Evolutionary conservation across 2,113 vertebrate genomes (phyloP).

Genomic region (Hemichromis elongatus): DNA sequence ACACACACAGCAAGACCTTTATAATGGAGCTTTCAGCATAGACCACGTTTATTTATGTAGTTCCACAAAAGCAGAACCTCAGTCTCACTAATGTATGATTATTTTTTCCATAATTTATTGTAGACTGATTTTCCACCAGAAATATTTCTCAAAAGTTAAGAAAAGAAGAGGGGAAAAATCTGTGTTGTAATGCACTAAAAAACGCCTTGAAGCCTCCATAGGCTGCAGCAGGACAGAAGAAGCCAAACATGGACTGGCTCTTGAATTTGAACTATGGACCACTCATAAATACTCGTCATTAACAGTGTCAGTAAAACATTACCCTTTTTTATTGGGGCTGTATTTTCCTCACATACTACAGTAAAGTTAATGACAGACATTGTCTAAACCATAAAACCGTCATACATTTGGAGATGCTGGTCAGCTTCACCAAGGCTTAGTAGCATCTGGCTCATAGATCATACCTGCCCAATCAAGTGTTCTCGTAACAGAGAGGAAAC

Average conservation of each 20-base stretch:
- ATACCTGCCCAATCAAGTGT: constrained; percentile 15
- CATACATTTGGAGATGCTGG: constrained; percentile 68
- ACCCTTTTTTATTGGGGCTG: constrained; percentile 70
- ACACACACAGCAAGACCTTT: background rate
- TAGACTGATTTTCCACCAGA: background rate
- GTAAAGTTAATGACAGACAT: constrained; percentile 76
- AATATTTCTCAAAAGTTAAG: background rate
- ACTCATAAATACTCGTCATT: constrained; percentile 70
- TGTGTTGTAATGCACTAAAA: background rate
- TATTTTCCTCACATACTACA: constrained; percentile 67
- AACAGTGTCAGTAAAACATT: constrained; percentile 72
- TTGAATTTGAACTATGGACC: constrained; percentile 55
- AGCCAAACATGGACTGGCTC: constrained; percentile 9
- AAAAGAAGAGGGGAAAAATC: background rate
- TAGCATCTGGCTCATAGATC: constrained; percentile 53
- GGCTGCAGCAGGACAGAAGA: constrained; percentile 11
- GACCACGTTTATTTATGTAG: background rate
- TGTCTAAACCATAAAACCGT: constrained; percentile 72
- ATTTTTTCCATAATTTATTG: background rate
- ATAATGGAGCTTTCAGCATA: background rate
- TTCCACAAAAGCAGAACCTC: background rate
- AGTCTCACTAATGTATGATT: constrained; percentile 2
- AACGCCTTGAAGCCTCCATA: constrained; percentile 12
- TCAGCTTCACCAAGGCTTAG: constrained; percentile 54
- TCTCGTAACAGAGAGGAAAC: background rate